Evolutionary conservation across 2,797 vertebrate genomes (phyloP), one percentile per base, ranked within the genome.

Genomic region (Lutjanus argentimaculatus): DNA sequence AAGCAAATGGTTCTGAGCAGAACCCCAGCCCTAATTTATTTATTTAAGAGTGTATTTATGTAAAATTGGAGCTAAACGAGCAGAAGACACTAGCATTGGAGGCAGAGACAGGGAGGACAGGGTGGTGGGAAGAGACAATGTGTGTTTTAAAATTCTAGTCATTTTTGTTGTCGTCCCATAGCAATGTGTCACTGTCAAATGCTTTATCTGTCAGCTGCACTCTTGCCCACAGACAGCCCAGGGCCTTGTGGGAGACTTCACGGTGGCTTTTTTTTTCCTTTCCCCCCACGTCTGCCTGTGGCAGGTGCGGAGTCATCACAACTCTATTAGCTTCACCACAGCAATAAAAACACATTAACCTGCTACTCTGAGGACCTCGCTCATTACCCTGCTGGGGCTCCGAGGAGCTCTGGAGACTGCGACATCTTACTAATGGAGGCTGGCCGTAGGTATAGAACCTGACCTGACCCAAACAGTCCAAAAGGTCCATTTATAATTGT

Each of bases 261-360:
- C 61, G 56, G 79, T 90, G 85, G 77, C 64, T 91, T 86, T 83
- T 78, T 73, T 83, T 51, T 3, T 22, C 53, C 65, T 61, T 69
- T 73, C 65, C 79, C 53, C 67, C n/a, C n/a, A 73, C 57, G 70
- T 91, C 88, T 80, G 90, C 79, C 86, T 92, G 84, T 82, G 92
- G 95, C 95, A 96, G 89, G 86, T 95, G 90, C 92, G 91, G 95
- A 95, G 91, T 95, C 93, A 93, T 95, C 95, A 95, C 91, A 95
- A 86, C 94, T 96, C 95, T 96, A 94, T 97, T 96, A 96, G 93
- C 93, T 94, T 90, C 88, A 85, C 89, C 79, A 72, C 80, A 88
- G 93, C 91, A 94, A 96, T 94, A 92, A 96, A 96, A 96, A 90
- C 85, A 85, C 91, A 94, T 95, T 95, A 95, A 94, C 93, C 92